Percentiles rank a stretch among this genome's conserved stretches.
Evolutionary conservation across 2,888 invertebrate genomes (phyloP).

Genomic region (Augiades crinisus): DNA sequence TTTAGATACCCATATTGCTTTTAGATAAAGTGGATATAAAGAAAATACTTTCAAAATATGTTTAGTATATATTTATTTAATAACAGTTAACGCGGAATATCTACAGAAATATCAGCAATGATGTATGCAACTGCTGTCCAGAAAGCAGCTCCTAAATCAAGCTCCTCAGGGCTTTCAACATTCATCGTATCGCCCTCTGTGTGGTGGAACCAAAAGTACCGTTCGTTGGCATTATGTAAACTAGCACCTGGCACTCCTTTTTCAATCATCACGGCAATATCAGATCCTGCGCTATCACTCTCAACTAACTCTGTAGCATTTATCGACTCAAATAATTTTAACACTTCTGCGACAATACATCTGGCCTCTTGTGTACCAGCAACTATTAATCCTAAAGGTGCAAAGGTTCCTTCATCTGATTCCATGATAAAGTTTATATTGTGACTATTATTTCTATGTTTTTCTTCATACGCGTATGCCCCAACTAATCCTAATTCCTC

Average conservation of each 20-base stretch:
- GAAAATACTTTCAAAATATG: not conserved
- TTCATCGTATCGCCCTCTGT: slow-evolving; percentile 90
- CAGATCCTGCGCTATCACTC: slow-evolving; percentile 84
- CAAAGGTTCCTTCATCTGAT: slow-evolving; percentile 92
- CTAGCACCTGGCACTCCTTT: slow-evolving; percentile 87
- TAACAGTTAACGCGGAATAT: slow-evolving; percentile 79
- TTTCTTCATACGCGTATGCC: slow-evolving; percentile 83
- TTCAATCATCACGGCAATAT: slow-evolving; percentile 83
- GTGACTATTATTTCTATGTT: slow-evolving; percentile 77
- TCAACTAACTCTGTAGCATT: slow-evolving; percentile 83
- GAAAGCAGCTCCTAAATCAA: slow-evolving; percentile 88
- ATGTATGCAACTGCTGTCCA: slow-evolving; percentile 90
- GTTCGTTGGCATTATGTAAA: slow-evolving; percentile 85
- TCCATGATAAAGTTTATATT: slow-evolving; percentile 91
- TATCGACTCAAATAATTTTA: slow-evolving; percentile 84
- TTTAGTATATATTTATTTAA: not conserved
- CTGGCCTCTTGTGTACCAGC: slow-evolving; percentile 82
- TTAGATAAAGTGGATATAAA: not conserved
- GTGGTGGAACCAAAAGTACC: slow-evolving; percentile 90
- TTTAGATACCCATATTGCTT: no score
- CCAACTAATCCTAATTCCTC: slow-evolving; percentile 89
- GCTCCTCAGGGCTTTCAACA: slow-evolving; percentile 84
- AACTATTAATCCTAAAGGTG: slow-evolving; percentile 86
- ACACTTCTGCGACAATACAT: slow-evolving; percentile 82
- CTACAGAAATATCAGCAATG: slow-evolving; percentile 87